phyloP scores from a whole-genome alignment of 2,797 vertebrate genomes.

The Mormyrus hasselquistii region DNA sequence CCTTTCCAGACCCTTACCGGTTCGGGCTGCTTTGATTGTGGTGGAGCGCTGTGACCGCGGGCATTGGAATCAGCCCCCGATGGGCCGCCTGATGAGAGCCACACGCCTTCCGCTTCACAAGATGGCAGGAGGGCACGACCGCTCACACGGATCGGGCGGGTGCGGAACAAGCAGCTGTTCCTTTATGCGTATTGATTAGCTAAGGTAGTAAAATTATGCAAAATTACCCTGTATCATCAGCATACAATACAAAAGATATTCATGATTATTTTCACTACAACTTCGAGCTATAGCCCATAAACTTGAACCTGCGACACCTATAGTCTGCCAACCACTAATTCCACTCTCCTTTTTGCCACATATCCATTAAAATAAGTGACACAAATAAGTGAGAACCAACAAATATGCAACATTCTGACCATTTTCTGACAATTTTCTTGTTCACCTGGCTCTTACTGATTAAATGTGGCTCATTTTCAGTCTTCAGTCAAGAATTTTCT shows the following conservation, averaged over 20 bases:
- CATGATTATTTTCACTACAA: background rate
- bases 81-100: background rate
- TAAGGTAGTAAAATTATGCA: slow-evolving; percentile 3
- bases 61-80: background rate
- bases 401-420: background rate
- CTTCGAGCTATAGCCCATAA: background rate
- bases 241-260: background rate
- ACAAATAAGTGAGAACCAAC: background rate
- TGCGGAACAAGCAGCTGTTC: background rate
- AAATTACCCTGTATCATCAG: background rate
- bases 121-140: background rate
- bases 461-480: background rate
- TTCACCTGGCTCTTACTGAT: background rate
- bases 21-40: background rate
- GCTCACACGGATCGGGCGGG: background rate
- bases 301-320: background rate
- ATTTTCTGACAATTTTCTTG: background rate
- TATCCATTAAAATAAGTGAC: background rate
- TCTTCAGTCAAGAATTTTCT: background rate
- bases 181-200: background rate
- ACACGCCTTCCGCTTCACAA: background rate
- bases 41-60: background rate
- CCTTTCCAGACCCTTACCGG: too few relatives aligned
- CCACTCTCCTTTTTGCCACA: background rate
- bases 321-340: background rate